Conservation (phyloP, 2,113 vertebrate genomes). For the Pipra filicauda region DNA sequence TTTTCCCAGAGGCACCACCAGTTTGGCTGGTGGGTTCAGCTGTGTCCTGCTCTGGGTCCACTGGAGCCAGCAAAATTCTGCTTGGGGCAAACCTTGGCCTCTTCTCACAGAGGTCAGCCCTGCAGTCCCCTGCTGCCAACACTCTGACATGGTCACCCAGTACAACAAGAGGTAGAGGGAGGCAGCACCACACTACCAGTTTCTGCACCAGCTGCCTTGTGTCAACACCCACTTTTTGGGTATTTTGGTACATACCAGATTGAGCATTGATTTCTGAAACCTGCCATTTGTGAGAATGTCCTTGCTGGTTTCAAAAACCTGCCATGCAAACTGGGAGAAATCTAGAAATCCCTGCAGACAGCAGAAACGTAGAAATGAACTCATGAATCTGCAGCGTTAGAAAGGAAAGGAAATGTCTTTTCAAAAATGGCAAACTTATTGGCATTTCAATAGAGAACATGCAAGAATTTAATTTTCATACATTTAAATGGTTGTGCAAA, state of each 20-base stretch:
- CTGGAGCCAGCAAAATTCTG: fast-evolving
- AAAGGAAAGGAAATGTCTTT: background rate
- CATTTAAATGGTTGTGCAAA: background rate
- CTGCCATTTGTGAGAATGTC: background rate
- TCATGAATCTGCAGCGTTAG: background rate
- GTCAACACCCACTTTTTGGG: background rate
- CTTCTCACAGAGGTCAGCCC: background rate
- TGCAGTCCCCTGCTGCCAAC: too few relatives aligned
- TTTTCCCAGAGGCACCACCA: background rate
- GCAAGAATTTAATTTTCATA: background rate
- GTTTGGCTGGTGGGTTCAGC: background rate
- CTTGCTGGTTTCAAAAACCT: background rate
- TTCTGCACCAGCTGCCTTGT: background rate
- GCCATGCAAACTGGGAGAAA: background rate
- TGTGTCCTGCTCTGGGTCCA: background rate
- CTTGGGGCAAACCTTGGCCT: background rate
- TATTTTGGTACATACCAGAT: fast-evolving
- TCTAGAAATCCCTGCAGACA: background rate
- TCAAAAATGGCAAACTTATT: background rate
- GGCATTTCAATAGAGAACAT: background rate
- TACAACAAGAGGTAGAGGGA: background rate
- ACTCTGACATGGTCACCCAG: background rate
- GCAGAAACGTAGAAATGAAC: background rate
- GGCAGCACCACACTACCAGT: background rate
- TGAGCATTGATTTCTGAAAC: background rate